Evolutionary conservation across 2,888 invertebrate species (phyloP).

Genomic region (Cremastinae sp.): DNA sequence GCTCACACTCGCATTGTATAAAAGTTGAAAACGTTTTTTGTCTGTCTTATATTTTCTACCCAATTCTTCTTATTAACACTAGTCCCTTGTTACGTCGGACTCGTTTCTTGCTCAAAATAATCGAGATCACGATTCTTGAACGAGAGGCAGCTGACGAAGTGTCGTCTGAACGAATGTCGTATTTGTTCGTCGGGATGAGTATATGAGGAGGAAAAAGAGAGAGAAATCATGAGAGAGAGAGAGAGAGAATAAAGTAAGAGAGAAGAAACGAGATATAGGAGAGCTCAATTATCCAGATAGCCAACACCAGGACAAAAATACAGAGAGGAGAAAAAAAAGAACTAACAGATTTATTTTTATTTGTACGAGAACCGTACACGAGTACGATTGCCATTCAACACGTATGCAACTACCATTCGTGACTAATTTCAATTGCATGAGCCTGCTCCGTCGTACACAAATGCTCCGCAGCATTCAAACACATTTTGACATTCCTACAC

Average conservation of each 20-base stretch:
- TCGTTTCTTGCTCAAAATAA: slow-evolving; percentile 32
- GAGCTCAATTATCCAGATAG: background rate
- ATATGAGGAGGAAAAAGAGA: background rate
- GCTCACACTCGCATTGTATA: slow-evolving; percentile 53
- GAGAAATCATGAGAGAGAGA: background rate
- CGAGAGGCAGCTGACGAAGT: background rate
- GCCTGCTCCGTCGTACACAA: slow-evolving; percentile 16
- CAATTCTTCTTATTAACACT: slow-evolving; percentile 35
- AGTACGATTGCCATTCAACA: slow-evolving; percentile 53
- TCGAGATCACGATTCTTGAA: slow-evolving; percentile 57
- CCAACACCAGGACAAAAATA: background rate
- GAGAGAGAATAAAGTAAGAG: background rate
- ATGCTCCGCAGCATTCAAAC: slow-evolving; percentile 52
- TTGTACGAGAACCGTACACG: slow-evolving; percentile 26
- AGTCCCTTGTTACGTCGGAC: slow-evolving; percentile 30
- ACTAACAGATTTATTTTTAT: slow-evolving; percentile 28
- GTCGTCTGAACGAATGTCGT: slow-evolving; percentile 28
- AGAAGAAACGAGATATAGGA: too few relatives aligned
- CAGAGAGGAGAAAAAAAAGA: slow-evolving; percentile 3
- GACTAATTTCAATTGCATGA: slow-evolving; percentile 58
- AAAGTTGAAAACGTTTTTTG: slow-evolving; percentile 26
- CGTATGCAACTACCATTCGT: slow-evolving; percentile 32
- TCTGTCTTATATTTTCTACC: slow-evolving; percentile 3
- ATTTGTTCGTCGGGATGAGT: background rate
- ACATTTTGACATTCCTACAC: slow-evolving; percentile 50